Conservation (phyloP, 2,113 vertebrate genomes). For the Prunella himalayana region DNA sequence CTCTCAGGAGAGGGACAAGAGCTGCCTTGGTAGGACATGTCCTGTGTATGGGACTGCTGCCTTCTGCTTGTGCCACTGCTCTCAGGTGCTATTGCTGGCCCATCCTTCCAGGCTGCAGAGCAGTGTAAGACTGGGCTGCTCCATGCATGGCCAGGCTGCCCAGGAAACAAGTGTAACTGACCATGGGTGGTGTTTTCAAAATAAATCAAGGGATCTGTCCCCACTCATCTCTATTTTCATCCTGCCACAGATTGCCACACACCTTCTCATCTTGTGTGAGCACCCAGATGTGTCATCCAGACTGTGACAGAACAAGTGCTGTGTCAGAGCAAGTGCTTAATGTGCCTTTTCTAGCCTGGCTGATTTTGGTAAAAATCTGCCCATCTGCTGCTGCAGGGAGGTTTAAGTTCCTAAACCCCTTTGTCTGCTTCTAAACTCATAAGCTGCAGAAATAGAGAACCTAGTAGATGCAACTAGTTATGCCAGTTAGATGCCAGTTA, state of each 20-base stretch:
- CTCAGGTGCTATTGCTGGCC: neutral
- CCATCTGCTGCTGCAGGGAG: neutral
- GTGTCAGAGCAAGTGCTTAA: neutral
- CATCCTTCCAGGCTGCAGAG: neutral
- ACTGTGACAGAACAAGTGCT: neutral
- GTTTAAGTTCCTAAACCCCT: neutral
- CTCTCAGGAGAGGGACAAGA: neutral
- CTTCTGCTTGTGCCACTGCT: neutral
- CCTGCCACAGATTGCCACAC: neutral
- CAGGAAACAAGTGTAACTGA: neutral
- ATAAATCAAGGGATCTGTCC: neutral
- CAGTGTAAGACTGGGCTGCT: neutral
- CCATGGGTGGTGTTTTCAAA: neutral
- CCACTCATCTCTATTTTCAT: neutral
- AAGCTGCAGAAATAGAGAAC: neutral
- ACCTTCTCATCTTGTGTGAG: neutral
- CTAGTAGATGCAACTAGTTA: neutral
- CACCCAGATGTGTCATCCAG: neutral
- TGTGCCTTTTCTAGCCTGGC: neutral
- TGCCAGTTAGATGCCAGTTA: too few species aligned
- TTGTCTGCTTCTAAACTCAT: neutral
- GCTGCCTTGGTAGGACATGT: neutral
- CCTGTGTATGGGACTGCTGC: rapidly evolving
- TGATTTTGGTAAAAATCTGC: neutral
- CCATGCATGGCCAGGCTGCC: neutral